Evolutionary conservation across 2,797 vertebrate genomes (phyloP), one percentile per base, ranked within the genome.

Genomic region (Chrysocyon brachyurus): DNA sequence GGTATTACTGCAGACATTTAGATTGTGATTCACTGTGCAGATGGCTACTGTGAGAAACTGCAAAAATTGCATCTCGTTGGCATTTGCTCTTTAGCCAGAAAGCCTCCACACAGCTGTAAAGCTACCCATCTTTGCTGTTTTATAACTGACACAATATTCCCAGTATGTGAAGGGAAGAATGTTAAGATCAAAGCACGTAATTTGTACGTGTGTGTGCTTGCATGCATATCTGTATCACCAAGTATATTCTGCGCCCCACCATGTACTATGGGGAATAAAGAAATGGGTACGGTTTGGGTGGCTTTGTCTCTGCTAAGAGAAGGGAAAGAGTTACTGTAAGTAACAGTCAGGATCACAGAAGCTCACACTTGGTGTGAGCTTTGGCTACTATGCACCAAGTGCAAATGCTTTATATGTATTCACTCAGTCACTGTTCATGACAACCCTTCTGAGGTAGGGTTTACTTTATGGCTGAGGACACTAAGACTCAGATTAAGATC

Each of bases 71-170:
- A 57, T 94, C 94, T 90, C 1, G 0, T 82, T 95, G 85, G 92
- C 87, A 82, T 92, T 88, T 93, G 77, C 88, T 97, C 87, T 96
- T 96, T 94, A 96, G 87, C 92, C 91, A 81, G 88, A 86, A 90
- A 97, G 82, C 92, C 84, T 85, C 78, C 57, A 66, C 78, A 70
- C 36, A 28, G 46, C 96, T 91, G n/a, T 81, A 81, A 92, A 90
- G 56, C n/a, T 66, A 7, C 49, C 40, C 68, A 14, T 82, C 91
- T 73, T 87, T 87, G 68, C 87, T 8, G 11, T 78, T 90, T 91
- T 88, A 46, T 94, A 77, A 95, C 88, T 68, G 91, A 79, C 87
- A 59, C 72, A 72, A 36, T 70, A 40, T 40, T 56, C 11, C 78
- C 36, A 49, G 8, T 33, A 12, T 82, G 40, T 46, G 33, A 78